phyloP scores from a whole-genome alignment of 2,113 vertebrate species.

The Egretta garzetta region DNA sequence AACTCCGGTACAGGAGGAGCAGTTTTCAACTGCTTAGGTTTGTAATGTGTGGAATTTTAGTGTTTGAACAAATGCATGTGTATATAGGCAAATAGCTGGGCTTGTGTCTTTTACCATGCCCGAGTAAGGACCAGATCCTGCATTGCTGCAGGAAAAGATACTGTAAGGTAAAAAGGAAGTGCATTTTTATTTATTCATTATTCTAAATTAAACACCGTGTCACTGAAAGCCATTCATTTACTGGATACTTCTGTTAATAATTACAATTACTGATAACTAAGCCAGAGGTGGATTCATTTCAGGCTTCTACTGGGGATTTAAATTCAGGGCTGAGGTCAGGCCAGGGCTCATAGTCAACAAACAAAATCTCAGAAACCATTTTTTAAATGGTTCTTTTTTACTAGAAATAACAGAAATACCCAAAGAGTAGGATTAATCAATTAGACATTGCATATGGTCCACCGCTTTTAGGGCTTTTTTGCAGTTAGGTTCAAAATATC shows the following conservation, averaged over 20 bases:
- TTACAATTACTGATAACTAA: slow-evolving; percentile 55
- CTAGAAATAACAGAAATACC: slow-evolving; percentile 35
- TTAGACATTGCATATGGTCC: not conserved
- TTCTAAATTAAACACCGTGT: not conserved
- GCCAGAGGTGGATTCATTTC: slow-evolving; percentile 43
- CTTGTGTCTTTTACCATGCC: not conserved
- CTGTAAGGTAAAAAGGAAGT: not conserved
- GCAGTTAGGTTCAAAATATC: not conserved
- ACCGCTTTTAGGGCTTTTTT: not conserved
- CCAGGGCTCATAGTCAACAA: slow-evolving; percentile 58
- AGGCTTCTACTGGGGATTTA: slow-evolving; percentile 40
- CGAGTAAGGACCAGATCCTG: not conserved
- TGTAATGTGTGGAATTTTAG: not conserved
- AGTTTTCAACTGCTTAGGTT: not conserved
- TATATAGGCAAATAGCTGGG: not conserved
- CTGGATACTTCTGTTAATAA: slow-evolving; percentile 45
- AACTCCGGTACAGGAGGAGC: not conserved
- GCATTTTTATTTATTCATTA: not conserved
- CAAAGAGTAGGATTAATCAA: slow-evolving; percentile 34
- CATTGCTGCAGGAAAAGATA: not conserved
- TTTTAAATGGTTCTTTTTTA: slow-evolving; percentile 22
- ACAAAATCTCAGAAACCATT: slow-evolving; percentile 32
- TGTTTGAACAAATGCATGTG: not conserved
- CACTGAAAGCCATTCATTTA: slow-evolving; percentile 6
- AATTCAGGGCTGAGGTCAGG: slow-evolving; percentile 63